phyloP scores from a whole-genome alignment of 2,888 invertebrate species.

The Synergus japonicus region DNA sequence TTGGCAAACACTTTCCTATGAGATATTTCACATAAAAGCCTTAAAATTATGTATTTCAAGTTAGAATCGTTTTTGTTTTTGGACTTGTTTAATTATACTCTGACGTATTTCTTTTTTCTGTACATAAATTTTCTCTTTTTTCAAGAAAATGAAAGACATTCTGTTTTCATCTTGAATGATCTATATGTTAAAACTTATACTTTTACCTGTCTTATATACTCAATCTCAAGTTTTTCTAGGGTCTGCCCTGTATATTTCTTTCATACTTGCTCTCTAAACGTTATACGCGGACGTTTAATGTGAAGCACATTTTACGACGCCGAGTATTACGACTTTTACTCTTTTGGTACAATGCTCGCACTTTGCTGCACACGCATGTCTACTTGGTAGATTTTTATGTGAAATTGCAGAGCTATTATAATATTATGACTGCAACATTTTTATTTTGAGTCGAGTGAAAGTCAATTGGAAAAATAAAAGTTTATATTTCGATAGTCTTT shows the following conservation, averaged over 20 bases:
- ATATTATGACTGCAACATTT: background rate
- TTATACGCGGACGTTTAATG: background rate
- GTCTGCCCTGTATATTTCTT: background rate
- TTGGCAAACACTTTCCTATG: constrained; percentile 54
- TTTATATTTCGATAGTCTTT: background rate
- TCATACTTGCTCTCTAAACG: background rate
- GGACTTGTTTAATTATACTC: background rate
- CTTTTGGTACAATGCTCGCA: background rate
- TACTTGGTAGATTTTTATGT: background rate
- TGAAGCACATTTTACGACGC: constrained; percentile 11
- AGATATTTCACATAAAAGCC: constrained; percentile 35
- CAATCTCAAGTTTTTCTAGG: background rate
- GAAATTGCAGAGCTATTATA: background rate
- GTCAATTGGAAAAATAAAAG: background rate
- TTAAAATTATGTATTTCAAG: background rate
- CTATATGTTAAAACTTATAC: background rate
- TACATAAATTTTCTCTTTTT: background rate
- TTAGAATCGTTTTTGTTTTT: background rate
- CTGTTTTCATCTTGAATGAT: background rate
- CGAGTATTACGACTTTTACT: background rate
- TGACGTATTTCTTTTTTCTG: background rate
- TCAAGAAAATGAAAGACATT: background rate
- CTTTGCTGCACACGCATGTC: background rate
- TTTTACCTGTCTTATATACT: background rate
- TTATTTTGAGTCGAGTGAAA: background rate